phyloP scores from a whole-genome alignment of 2,113 vertebrate genomes.

The Amazona vittata region DNA sequence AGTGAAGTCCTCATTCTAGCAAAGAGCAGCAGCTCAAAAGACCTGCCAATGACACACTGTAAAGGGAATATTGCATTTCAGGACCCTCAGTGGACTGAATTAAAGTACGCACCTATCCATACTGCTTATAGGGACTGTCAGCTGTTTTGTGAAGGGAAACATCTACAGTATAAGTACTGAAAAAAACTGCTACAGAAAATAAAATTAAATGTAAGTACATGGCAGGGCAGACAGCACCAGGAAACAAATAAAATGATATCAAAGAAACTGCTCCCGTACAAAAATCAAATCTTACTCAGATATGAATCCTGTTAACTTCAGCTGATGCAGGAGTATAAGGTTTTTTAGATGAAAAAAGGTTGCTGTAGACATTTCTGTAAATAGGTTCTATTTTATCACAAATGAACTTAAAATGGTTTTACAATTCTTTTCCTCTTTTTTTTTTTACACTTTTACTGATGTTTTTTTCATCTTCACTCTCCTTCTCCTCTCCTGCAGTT shows the following conservation, averaged over 20 bases:
- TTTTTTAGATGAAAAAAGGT: neutral
- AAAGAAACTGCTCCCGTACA: neutral
- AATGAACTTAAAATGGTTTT: neutral
- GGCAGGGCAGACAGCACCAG: neutral
- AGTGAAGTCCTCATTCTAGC: neutral
- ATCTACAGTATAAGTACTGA: neutral
- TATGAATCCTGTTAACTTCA: neutral
- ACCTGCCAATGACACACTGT: neutral
- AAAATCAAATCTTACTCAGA: slow-evolving; percentile 18
- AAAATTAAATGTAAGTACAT: neutral
- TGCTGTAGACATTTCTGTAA: neutral
- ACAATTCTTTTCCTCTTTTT: neutral
- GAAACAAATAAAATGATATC: neutral
- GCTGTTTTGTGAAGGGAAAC: neutral
- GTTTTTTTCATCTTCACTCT: neutral
- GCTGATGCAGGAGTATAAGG: neutral
- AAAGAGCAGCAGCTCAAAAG: neutral
- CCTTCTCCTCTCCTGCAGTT: neutral
- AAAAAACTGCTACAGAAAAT: neutral
- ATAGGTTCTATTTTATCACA: neutral
- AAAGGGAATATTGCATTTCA: neutral
- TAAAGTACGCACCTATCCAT: neutral
- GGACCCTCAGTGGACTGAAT: neutral
- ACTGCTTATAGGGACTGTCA: neutral
- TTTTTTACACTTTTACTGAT: neutral